Base-by-base conservation (phyloP, 2,797 vertebrate genomes). In the Perodicticus potto region DNA sequence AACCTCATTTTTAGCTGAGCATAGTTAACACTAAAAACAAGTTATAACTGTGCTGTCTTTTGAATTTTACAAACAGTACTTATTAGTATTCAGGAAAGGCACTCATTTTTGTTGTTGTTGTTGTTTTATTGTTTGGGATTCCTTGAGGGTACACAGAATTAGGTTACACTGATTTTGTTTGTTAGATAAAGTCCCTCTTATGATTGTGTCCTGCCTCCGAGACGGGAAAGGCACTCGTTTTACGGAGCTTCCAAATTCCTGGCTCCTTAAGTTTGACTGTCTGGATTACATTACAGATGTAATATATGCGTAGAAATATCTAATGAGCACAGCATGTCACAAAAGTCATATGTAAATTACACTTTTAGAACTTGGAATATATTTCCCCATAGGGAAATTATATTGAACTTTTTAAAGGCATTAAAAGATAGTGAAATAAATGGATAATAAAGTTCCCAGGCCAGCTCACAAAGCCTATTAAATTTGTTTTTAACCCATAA, bases 361-460 rank as follows among this genome's bases (percentile, higher is more conserved):
- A 32, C 73, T 92, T 93, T 93, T 86, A 77, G 61, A 93, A 88
- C 53, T 82, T 57, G 69, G 83, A 91, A 81, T 94, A 34, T 77
- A 96, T 85, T 94, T 95, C 55, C 88, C 86, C 73, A 74, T 43
- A 93, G 95, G 61, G 74, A 96, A 96, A 92, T 74, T 45, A 12
- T 40, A 87, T n/a, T 87, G 70, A 77, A 55, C 55, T 92, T 96
- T 89, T 88, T 91, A 92, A 92, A 94, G 37, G 59, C 77, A 85
- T 92, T 61, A 96, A 67, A 87, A 91, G 84, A 76, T 80, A 45
- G 93, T 96, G 49, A 96, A 96, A 93, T 87, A 84, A 93, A 65
- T 92, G 88, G 32, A n/a, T 86, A 73, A 86, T 92, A 74, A 92
- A 92, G 63, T 86, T 96, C 49, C 77, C 70, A 90, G 73, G 7